phyloP scores from a whole-genome alignment of 2,888 invertebrate species.

The Hypolimnas misippus region DNA sequence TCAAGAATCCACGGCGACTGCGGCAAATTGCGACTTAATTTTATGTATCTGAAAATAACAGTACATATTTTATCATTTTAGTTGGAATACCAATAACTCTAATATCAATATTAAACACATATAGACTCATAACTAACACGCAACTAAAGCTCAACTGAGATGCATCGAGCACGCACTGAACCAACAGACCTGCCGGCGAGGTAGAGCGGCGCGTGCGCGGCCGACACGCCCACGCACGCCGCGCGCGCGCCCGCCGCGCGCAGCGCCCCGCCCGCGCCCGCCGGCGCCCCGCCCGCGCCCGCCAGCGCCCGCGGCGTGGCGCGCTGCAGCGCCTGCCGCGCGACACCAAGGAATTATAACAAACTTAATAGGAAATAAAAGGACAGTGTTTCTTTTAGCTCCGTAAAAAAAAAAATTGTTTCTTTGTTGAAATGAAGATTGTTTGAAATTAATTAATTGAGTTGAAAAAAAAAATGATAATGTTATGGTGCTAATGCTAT shows the following conservation, averaged over 20 bases:
- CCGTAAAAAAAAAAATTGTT: too few relatives aligned
- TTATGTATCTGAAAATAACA: constrained; percentile 87
- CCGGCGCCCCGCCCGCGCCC: constrained; percentile 64
- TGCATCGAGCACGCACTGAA: too few relatives aligned
- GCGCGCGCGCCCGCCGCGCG: constrained; percentile 59
- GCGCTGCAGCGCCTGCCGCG: constrained; percentile 73
- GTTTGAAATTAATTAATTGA: neutral
- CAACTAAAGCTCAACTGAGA: too few relatives aligned
- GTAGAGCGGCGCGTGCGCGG: constrained; percentile 85
- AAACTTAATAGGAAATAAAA: too few relatives aligned
- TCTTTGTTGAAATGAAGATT: neutral
- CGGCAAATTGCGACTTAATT: constrained; percentile 91
- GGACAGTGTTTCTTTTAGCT: too few relatives aligned
- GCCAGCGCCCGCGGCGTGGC: constrained; percentile 63
- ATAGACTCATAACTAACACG: too few relatives aligned
- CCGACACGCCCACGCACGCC: constrained; percentile 77
- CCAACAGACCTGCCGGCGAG: constrained; percentile 84
- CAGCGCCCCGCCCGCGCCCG: constrained; percentile 75
- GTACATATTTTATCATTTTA: too few relatives aligned
- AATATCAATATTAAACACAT: too few relatives aligned
- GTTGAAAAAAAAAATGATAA: too few relatives aligned
- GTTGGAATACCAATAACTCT: too few relatives aligned
- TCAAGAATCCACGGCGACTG: constrained; percentile 98
- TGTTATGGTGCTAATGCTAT: too few relatives aligned
- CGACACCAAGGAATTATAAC: too few relatives aligned